phyloP scores from a whole-genome alignment of 64 coral and sea anemone genomes.

The Stichodactyla helianthus region DNA sequence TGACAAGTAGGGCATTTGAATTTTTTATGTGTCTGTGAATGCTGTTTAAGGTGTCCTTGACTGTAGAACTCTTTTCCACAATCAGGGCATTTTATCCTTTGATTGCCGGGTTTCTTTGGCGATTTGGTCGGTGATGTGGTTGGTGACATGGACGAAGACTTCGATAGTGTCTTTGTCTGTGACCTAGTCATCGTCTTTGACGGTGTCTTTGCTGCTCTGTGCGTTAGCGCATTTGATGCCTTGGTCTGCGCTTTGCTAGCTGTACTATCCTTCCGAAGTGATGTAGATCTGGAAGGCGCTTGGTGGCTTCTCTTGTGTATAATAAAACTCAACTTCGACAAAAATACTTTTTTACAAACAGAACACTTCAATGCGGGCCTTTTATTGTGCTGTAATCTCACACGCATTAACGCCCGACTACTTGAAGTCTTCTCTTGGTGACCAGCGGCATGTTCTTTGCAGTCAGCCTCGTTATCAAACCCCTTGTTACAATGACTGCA shows the following conservation, averaged over 20 bases:
- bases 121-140: not conserved
- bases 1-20: not conserved
- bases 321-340: slow-evolving; percentile 2
- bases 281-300: not conserved
- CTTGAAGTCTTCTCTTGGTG: not conserved
- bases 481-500: slow-evolving; percentile 16
- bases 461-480: slow-evolving; percentile 17
- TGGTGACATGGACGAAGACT: not conserved
- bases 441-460: not conserved
- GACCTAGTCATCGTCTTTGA: not conserved
- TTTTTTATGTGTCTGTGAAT: not conserved
- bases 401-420: not conserved
- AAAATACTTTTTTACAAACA: not conserved
- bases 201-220: too few relatives aligned
- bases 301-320: not conserved
- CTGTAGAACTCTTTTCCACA: not conserved
- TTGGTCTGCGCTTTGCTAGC: too few relatives aligned
- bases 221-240: too few relatives aligned
- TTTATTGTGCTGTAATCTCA: not conserved
- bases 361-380: not conserved
- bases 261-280: not conserved
- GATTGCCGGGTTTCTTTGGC: not conserved
- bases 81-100: not conserved
- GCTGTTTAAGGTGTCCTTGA: not conserved
- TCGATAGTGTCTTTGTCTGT: not conserved